Base-by-base conservation (phyloP, 2,888 invertebrate genomes). In the Lasioglossum calceatum region DNA sequence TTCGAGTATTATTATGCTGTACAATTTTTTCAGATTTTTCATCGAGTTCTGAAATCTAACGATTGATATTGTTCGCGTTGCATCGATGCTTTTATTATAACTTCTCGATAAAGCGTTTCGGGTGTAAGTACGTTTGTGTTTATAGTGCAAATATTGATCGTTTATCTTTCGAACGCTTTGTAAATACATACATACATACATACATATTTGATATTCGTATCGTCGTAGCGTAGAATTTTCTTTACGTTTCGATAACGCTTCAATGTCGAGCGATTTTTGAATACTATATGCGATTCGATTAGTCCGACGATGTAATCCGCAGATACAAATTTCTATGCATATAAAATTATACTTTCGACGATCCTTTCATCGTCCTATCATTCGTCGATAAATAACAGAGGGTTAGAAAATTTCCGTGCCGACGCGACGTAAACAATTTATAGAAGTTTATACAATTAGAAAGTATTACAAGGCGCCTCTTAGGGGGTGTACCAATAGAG, bases 111-210 rank as follows among this genome's bases (percentile, higher is more conserved):
- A 61, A 61, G 27, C 61, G 61, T 27, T 61, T 61, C 14, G 27
- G 12, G 27, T 27, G 27, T 32, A 32, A 32, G 32, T 61, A 61
- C n/a, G 61, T 61, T 61, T 61, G 61, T 61, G 61, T 61, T 27
- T 27, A 61, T 61, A 61, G 61, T 61, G 61, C 4, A 42, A 71
- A 36, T 71, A 42, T 71, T 23, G 71, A 39, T 71, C 36, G 61
- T 61, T 61, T 61, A 61, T 61, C 61, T 61, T 61, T 61, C 27
- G 61, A 61, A 61, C 61, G 61, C 61, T 61, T 61, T 27, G 61
- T 14, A 61, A 27, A 61, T 32, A 32, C 32, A 32, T 32, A 32
- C 32, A 32, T 61, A 61, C 27, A 61, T 32, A 32, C 32, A 32
- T 32, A 32, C 32, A 32, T 61, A 61, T 61, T 61, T 27, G 61